Conservation (phyloP, 1,140 invertebrate genomes). For the Drosophila azteca region DNA sequence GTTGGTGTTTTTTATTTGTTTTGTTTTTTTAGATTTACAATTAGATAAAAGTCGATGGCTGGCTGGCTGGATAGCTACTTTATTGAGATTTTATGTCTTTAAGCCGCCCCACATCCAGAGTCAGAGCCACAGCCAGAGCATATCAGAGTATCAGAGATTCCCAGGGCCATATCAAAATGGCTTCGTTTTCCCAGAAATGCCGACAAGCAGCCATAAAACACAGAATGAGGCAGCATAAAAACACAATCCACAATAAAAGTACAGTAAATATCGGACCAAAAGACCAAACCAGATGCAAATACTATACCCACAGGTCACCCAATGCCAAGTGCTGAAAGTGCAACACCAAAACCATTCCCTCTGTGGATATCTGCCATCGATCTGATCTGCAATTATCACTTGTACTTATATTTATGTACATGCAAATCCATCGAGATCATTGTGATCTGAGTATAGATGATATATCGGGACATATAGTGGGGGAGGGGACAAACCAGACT, state of each 20-base stretch:
- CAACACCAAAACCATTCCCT: too few species aligned
- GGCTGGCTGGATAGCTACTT: constrained; percentile 54
- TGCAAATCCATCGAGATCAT: too few species aligned
- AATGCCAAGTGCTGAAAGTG: too few species aligned
- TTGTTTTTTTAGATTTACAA: constrained; percentile 75
- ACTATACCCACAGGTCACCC: background rate
- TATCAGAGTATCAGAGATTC: constrained; percentile 31
- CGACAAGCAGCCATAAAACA: constrained; percentile 66
- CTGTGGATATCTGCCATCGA: too few species aligned
- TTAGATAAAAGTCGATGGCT: constrained; percentile 68
- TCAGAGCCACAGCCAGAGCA: background rate
- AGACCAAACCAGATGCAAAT: too few species aligned
- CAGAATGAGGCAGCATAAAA: constrained; percentile 60
- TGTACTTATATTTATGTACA: too few species aligned
- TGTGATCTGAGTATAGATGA: too few species aligned
- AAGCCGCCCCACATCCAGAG: constrained; percentile 43
- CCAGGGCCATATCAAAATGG: constrained; percentile 60
- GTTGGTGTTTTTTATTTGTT: constrained; percentile 36
- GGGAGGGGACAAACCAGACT: too few species aligned
- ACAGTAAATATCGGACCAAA: constrained; percentile 22
- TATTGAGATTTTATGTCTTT: constrained; percentile 81
- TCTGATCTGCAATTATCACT: too few species aligned
- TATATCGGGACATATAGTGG: too few species aligned
- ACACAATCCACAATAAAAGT: constrained; percentile 38
- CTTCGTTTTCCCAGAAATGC: constrained; percentile 69